A percentile compares a stretch with the other conserved stretches of the same genome.
Conservation (phyloP, 2,797 vertebrate species). For the Aphelocoma californica region DNA sequence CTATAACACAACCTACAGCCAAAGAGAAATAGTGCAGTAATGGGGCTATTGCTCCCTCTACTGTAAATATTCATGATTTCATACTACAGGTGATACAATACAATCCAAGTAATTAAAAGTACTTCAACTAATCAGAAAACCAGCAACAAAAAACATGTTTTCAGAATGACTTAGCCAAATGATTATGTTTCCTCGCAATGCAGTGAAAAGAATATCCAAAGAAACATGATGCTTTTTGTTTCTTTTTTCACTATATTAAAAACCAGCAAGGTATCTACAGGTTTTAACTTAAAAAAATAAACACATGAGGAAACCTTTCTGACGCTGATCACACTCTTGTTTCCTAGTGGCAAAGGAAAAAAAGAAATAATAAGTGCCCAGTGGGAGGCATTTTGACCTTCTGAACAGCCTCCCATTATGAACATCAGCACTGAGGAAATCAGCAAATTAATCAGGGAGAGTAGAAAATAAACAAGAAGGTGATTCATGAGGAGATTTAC, state of each 20-base stretch:
- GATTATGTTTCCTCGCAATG: background rate
- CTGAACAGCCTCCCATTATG: background rate
- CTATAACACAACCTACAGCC: background rate
- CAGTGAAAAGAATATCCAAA: background rate
- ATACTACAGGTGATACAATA: background rate
- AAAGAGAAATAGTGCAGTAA: conserved; percentile 12
- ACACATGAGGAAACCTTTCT: background rate
- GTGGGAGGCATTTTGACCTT: background rate
- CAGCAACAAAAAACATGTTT: background rate
- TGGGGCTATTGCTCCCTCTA: conserved; percentile 77
- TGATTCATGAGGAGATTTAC: conserved; percentile 45
- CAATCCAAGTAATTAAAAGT: background rate
- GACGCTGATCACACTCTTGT: background rate
- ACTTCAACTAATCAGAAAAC: background rate
- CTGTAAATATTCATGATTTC: conserved; percentile 63
- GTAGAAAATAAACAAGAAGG: conserved; percentile 23
- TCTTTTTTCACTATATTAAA: background rate
- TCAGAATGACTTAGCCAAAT: background rate
- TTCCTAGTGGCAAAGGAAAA: background rate
- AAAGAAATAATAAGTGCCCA: background rate
- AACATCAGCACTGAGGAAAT: background rate
- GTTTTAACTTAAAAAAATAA: background rate
- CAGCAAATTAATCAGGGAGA: conserved; percentile 15
- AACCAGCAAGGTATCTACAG: background rate
- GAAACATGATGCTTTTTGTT: background rate